phyloP scores from a whole-genome alignment of 2,113 vertebrate species.

The Amazona guildingii region DNA sequence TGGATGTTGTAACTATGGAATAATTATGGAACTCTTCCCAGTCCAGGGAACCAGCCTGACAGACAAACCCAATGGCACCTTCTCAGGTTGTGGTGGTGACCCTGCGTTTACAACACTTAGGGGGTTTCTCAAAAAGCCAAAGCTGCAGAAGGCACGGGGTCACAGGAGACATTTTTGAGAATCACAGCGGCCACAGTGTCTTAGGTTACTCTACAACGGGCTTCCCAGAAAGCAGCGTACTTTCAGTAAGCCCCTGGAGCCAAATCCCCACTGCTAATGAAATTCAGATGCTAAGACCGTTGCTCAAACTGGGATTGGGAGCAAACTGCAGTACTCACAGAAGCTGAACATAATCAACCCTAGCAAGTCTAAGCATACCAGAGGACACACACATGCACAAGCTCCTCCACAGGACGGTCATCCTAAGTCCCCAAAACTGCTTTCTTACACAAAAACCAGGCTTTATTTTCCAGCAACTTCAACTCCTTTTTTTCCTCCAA shows the following conservation, averaged over 20 bases:
- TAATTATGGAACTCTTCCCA: background rate
- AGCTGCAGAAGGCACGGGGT: background rate
- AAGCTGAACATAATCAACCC: background rate
- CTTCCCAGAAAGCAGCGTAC: conserved; percentile 36
- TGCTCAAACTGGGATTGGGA: background rate
- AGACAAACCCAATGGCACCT: background rate
- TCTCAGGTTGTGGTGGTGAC: background rate
- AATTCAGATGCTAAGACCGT: conserved; percentile 29
- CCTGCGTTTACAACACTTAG: background rate
- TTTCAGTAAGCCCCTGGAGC: conserved; percentile 1
- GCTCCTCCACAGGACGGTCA: background rate
- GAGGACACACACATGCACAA: background rate
- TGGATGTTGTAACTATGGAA: background rate
- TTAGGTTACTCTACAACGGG: background rate
- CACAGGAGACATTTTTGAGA: conserved; percentile 7
- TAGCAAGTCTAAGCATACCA: background rate
- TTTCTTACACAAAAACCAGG: background rate
- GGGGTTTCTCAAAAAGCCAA: background rate
- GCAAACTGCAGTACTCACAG: background rate
- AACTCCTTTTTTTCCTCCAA: background rate
- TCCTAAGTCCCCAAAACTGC: background rate
- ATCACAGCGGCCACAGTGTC: background rate
- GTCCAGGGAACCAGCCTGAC: background rate
- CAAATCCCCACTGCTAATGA: conserved; percentile 34
- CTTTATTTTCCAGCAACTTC: background rate